Base-by-base conservation (phyloP, 1,140 invertebrate genomes). In the Solenopsis invicta region DNA sequence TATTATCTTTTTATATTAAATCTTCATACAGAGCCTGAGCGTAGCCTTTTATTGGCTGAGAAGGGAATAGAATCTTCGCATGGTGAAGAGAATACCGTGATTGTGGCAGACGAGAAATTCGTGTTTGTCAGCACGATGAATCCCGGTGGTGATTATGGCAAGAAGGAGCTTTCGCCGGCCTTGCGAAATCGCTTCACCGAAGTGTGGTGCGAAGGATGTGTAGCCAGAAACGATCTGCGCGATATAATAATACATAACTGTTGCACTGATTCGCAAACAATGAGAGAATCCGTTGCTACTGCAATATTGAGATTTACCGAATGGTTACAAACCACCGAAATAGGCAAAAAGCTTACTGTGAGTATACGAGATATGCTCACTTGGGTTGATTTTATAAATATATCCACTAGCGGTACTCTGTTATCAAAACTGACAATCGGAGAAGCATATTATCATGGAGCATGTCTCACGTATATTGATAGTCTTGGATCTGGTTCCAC, bases 71-170 rank as follows among this genome's bases (percentile, higher is more conserved):
- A 94, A 56, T 87, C 92, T n/a, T 85, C 87, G 10, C 71, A 91
- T 9, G 95, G 96, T 85, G 88, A 94, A 12, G 92, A 95, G 21
- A 94, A 97, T 50, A 93, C 96, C 72, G 94, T 97, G 2, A 96
- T 98, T 52, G 95, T 96, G 48, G 99, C 99, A 0, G 92, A 97
- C 86, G 91, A 97, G 16, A 96, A 97, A 13, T 99, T 99, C 94
- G 97, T 98, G 87, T 98, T 99, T 91, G 97, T 99, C 78, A 98
- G 98, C 50, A 99, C 99, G 0, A 99, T 99, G 99, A 99, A 99
- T 96, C 99, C 99, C 29, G 99, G 99, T 21, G 99, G 99, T 12
- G 99, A 99, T 96, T 99, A 98, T 95, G 99, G 99, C 0, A 99
- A 99, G 94, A 99, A 99, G 95, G 99, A 99, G 96, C 95, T 99